Conservation (phyloP, 2,113 vertebrate genomes). For the Engraulis encrasicolus region DNA sequence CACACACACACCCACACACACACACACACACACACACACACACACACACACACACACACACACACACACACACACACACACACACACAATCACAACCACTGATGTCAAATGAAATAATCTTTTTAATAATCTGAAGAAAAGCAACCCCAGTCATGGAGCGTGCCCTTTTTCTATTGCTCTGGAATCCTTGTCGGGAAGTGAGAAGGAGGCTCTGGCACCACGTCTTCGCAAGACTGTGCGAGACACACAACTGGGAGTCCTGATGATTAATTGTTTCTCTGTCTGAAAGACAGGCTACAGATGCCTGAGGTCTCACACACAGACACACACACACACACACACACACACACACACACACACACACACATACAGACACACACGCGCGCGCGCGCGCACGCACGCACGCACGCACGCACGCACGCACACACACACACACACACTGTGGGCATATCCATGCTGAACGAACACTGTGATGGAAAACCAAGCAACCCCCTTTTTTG, state of each 20-base stretch:
- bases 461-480: background rate
- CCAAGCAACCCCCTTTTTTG: background rate
- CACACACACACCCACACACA: too few species aligned
- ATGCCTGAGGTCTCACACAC: background rate
- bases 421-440: background rate
- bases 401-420: background rate
- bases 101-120: background rate
- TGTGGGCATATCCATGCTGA: background rate
- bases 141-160: background rate
- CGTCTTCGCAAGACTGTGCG: background rate
- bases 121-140: background rate
- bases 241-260: background rate
- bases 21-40: too few species aligned
- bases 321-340: background rate
- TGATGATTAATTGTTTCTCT: background rate
- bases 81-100: background rate
- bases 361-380: slow-evolving; percentile 15
- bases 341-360: slow-evolving; percentile 22
- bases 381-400: background rate
- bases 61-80: too few species aligned
- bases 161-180: background rate
- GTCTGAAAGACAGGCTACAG: background rate
- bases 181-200: background rate
- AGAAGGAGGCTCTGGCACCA: background rate
- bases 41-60: too few species aligned